Evolutionary conservation across 2,797 vertebrate species (phyloP).

Genomic region (Neoniphon sammara): DNA sequence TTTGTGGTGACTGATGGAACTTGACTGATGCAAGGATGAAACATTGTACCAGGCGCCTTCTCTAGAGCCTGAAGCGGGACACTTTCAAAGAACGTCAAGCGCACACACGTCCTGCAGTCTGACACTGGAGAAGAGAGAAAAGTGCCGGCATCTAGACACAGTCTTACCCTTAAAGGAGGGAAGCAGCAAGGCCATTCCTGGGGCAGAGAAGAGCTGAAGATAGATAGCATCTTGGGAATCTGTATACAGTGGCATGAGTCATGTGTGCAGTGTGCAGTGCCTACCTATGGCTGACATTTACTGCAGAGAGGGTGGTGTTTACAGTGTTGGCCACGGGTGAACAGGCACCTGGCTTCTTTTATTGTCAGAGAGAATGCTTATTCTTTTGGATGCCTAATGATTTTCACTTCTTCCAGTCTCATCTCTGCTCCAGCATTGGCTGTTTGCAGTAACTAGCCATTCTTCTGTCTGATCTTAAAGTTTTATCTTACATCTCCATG

Average conservation of each 20-base stretch:
- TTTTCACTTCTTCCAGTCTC: slow-evolving; percentile 24
- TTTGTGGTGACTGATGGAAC: background rate
- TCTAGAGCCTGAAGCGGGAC: background rate
- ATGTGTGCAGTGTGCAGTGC: slow-evolving; percentile 72
- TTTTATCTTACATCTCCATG: background rate
- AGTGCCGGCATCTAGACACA: slow-evolving; percentile 52
- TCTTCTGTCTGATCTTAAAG: background rate
- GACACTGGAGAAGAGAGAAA: slow-evolving; percentile 22
- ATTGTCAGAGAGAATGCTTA: slow-evolving; percentile 66
- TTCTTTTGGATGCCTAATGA: slow-evolving; percentile 13
- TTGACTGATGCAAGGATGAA: slow-evolving; percentile 2
- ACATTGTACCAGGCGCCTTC: background rate
- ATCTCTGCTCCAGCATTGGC: background rate
- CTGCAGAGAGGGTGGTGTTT: slow-evolving; percentile 82
- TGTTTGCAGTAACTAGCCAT: background rate
- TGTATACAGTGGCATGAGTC: slow-evolving; percentile 83
- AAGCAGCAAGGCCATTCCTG: slow-evolving; percentile 67
- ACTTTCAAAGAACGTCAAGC: slow-evolving; percentile 37
- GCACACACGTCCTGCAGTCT: slow-evolving; percentile 68
- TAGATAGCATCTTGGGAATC: slow-evolving; percentile 83
- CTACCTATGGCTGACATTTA: slow-evolving; percentile 88
- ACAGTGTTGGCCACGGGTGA: slow-evolving; percentile 74
- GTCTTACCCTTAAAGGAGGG: slow-evolving; percentile 83
- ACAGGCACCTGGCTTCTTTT: slow-evolving; percentile 87
- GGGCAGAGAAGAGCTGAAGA: slow-evolving; percentile 79